Evolutionary conservation across 2,113 vertebrate genomes (phyloP).

Genomic region (Cebidichthys violaceus): DNA sequence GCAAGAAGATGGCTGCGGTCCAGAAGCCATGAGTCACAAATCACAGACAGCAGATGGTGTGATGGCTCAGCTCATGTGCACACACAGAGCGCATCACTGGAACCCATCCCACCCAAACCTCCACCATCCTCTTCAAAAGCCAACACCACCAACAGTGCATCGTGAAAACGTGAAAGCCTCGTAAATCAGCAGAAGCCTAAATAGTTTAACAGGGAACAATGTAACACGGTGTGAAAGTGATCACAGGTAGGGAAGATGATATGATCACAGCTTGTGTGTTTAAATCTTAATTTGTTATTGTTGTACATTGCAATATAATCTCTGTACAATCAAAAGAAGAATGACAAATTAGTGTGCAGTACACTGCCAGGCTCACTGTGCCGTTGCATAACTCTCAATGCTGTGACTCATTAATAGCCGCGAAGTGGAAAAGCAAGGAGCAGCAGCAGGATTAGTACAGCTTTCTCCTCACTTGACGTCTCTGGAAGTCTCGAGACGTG

Average conservation of each 20-base stretch:
- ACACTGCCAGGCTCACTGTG: conserved; percentile 17
- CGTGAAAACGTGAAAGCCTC: conserved; percentile 53
- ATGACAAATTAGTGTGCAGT: conserved; percentile 62
- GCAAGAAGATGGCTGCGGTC: conserved; percentile 64
- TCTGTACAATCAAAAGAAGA: conserved; percentile 47
- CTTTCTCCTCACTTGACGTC: conserved; percentile 29
- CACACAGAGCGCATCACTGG: conserved; percentile 55
- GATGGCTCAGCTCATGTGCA: conserved; percentile 69
- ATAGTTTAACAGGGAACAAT: conserved; percentile 54
- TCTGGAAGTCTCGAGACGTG: conserved; percentile 40
- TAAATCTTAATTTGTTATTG: conserved; percentile 59
- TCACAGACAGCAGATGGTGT: conserved; percentile 75
- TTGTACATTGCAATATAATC: conserved; percentile 58
- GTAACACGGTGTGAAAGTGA: conserved; percentile 14
- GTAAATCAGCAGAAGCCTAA: conserved; percentile 58
- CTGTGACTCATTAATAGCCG: conserved; percentile 28
- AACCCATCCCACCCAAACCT: conserved; percentile 52
- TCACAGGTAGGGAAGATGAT: conserved; percentile 1
- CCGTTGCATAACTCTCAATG: conserved; percentile 46
- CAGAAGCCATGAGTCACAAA: conserved; percentile 71
- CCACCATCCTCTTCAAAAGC: conserved; percentile 30
- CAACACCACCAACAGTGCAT: conserved; percentile 47
- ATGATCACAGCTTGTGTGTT: conserved; percentile 39
- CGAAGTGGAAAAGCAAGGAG: conserved; percentile 50
- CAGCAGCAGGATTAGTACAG: neutral